phyloP scores from a whole-genome alignment of 2,888 invertebrate genomes.

The Onthophagus sagittarius region DNA sequence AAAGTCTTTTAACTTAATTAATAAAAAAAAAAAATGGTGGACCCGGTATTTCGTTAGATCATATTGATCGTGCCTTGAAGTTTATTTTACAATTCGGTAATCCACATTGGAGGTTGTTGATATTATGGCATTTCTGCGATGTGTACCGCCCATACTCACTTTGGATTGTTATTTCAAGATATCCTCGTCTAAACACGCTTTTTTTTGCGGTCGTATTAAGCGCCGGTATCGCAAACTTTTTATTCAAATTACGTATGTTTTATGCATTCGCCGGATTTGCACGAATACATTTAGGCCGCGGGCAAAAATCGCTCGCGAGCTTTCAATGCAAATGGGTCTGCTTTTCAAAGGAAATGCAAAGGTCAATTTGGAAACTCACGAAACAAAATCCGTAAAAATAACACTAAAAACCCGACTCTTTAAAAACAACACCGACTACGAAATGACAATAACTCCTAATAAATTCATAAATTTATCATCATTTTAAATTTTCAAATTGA shows the following conservation, averaged over 20 bases:
- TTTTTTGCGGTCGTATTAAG: not conserved
- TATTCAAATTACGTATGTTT: conserved; percentile 7
- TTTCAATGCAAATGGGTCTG: not conserved
- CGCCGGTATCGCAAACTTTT: not conserved
- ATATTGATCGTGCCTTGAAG: conserved; percentile 54
- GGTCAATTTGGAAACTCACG: not conserved
- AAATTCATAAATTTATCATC: not conserved
- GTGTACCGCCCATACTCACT: not conserved
- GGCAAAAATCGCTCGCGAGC: not conserved
- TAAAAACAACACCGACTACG: not conserved
- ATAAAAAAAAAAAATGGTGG: conserved; percentile 24
- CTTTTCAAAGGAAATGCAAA: not conserved
- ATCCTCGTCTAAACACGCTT: not conserved
- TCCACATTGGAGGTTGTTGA: conserved; percentile 57
- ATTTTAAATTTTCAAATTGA: not conserved
- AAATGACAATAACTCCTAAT: not conserved
- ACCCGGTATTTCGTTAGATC: conserved; percentile 50
- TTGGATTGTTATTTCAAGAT: not conserved
- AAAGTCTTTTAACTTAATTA: not conserved
- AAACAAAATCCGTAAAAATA: not conserved
- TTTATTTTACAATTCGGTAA: conserved; percentile 53
- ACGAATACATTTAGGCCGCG: not conserved
- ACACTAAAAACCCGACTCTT: not conserved
- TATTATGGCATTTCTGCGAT: conserved; percentile 16
- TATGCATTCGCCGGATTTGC: not conserved